phyloP scores from a whole-genome alignment of 1,140 invertebrate genomes.

The Geopemphigus sp. region DNA sequence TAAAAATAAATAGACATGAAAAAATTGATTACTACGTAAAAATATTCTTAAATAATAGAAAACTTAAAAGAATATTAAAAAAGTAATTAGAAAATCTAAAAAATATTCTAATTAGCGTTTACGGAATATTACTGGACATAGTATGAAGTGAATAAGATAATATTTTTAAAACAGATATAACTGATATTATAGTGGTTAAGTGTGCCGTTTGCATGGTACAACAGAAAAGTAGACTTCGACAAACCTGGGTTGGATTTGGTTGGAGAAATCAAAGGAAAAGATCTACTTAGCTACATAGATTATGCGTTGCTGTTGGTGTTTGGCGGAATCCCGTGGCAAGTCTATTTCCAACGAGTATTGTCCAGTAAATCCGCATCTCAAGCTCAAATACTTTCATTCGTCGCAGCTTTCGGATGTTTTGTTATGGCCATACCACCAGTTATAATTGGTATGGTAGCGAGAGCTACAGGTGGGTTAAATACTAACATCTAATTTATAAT shows the following conservation, averaged over 20 bases:
- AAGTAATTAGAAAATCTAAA: no score
- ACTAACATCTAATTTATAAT: no score
- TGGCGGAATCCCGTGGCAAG: slow-evolving; percentile 98
- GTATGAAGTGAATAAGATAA: no score
- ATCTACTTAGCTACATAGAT: slow-evolving; percentile 85
- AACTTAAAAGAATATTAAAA: not conserved
- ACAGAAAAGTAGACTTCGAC: slow-evolving; percentile 78
- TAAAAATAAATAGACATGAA: not conserved
- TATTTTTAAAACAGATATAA: no score
- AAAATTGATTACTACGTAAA: no score
- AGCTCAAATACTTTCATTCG: slow-evolving; percentile 93
- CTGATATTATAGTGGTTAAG: slow-evolving; percentile 78
- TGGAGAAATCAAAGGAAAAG: slow-evolving; percentile 69
- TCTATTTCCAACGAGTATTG: slow-evolving; percentile 96
- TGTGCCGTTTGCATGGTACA: slow-evolving; percentile 90
- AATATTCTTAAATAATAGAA: no score
- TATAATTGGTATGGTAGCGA: slow-evolving; percentile 92
- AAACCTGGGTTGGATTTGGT: slow-evolving; percentile 88
- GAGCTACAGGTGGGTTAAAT: slow-evolving; percentile 74
- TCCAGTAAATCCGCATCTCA: slow-evolving; percentile 90
- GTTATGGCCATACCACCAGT: slow-evolving; percentile 96
- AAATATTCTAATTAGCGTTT: no score
- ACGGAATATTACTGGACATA: no score
- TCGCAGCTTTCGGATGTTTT: slow-evolving; percentile 91
- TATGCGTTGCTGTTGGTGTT: slow-evolving; percentile 88